A percentile compares a stretch with the other conserved stretches of the same genome.
Conservation (phyloP, 2,888 invertebrate species). For the Andrena minutula region DNA sequence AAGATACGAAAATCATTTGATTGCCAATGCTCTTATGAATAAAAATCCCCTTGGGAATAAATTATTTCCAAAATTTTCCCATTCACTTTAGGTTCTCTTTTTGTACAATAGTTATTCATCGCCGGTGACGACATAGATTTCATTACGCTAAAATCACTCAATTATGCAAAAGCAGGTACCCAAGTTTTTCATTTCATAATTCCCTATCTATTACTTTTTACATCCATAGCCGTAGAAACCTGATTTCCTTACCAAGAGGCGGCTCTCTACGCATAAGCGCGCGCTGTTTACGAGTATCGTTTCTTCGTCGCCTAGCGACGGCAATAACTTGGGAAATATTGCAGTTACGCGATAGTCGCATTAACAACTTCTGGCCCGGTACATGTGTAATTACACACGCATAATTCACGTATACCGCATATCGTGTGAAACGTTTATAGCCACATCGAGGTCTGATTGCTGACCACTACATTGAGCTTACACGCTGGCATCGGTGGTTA, state of each 20-base stretch:
- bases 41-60: background rate
- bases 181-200: background rate
- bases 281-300: constrained; percentile 31
- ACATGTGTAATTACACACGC: constrained; percentile 57
- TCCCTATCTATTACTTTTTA: too few relatives aligned
- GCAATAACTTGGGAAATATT: constrained; percentile 47
- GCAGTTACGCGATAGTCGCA: constrained; percentile 53
- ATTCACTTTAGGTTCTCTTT: background rate
- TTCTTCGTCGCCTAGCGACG: constrained; percentile 24
- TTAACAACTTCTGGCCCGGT: constrained; percentile 43
- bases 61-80: background rate
- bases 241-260: constrained; percentile 4
- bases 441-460: constrained; percentile 35
- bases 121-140: background rate
- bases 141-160: background rate
- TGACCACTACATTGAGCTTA: constrained; percentile 15
- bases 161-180: background rate
- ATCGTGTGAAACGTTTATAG: constrained; percentile 47
- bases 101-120: background rate
- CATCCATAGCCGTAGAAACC: background rate
- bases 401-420: constrained; percentile 62
- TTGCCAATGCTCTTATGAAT: background rate
- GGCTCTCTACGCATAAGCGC: background rate
- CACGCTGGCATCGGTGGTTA: constrained; percentile 54
- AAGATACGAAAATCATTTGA: too few relatives aligned